These are phyloP conservation scores for Pyrgus malvae DNA, from an alignment of 2,888 invertebrate genomes.

Conservation along the genomic window DNA sequence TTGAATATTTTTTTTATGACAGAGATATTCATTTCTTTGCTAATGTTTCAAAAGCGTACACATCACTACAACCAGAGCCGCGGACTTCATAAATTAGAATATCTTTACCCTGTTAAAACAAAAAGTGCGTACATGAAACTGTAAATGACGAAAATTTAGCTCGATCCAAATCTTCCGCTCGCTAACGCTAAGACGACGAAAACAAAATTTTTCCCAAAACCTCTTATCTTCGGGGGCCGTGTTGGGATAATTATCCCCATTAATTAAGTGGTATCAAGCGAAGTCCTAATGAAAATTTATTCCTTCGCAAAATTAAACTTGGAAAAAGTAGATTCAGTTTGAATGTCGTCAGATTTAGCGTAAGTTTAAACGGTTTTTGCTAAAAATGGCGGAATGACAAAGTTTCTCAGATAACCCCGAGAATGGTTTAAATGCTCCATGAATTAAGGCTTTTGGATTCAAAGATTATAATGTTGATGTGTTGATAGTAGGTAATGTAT, in stretches of 20 bases:
- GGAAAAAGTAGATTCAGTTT: conserved; percentile 45
- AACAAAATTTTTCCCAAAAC: conserved; percentile 13
- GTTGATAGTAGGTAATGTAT: too few relatives aligned
- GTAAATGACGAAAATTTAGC: neutral
- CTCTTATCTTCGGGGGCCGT: conserved; percentile 24
- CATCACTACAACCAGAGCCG: too few relatives aligned
- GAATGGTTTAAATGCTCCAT: conserved; percentile 6
- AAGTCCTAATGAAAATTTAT: conserved; percentile 72
- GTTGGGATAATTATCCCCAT: conserved; percentile 61
- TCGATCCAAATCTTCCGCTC: neutral
- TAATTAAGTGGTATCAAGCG: conserved; percentile 65
- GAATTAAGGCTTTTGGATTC: neutral
- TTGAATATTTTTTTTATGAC: too few relatives aligned
- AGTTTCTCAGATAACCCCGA: conserved; percentile 21
- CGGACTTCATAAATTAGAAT: neutral
- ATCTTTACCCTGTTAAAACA: too few relatives aligned
- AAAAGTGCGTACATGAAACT: neutral
- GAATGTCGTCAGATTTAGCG: conserved; percentile 34
- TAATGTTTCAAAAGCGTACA: too few relatives aligned
- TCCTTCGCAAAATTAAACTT: conserved; percentile 59
- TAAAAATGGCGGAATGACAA: conserved; percentile 13
- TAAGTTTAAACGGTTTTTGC: conserved; percentile 29
- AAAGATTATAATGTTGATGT: too few relatives aligned
- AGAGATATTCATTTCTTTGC: too few relatives aligned
- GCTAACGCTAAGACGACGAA: conserved; percentile 11